phyloP scores from a whole-genome alignment of 2,888 invertebrate genomes.

The Machimus rusticus region DNA sequence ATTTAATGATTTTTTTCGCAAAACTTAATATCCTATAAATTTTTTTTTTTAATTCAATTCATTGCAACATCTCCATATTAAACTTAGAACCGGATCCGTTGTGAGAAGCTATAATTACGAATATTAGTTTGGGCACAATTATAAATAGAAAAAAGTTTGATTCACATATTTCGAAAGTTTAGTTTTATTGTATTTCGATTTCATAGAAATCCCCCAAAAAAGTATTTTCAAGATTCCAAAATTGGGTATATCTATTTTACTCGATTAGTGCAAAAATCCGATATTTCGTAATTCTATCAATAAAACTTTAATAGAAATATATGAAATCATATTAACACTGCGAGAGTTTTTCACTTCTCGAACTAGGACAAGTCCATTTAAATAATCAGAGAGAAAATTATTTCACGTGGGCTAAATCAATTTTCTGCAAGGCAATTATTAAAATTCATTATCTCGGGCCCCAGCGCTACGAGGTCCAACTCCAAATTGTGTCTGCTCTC shows the following conservation, averaged over 20 bases:
- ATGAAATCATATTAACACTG: neutral
- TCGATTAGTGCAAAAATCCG: neutral
- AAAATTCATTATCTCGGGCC: neutral
- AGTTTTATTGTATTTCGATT: no score
- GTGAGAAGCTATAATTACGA: no score
- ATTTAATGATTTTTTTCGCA: no score
- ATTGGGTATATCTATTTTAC: neutral
- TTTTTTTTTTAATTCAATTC: no score
- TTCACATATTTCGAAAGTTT: neutral
- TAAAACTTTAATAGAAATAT: neutral
- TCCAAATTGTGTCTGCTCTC: neutral
- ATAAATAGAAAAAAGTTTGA: neutral
- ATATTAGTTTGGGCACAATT: no score
- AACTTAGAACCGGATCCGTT: no score
- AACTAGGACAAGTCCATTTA: neutral
- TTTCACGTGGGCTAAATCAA: neutral
- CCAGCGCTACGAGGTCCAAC: neutral
- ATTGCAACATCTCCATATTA: no score
- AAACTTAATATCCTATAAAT: no score
- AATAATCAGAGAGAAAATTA: neutral
- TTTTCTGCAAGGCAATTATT: neutral
- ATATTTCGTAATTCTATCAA: neutral
- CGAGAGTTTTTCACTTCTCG: neutral
- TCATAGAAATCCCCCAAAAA: neutral
- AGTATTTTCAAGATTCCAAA: neutral